Evolutionary conservation across 2,888 invertebrate species (phyloP).

Genomic region (Asteroscopus sphinx): DNA sequence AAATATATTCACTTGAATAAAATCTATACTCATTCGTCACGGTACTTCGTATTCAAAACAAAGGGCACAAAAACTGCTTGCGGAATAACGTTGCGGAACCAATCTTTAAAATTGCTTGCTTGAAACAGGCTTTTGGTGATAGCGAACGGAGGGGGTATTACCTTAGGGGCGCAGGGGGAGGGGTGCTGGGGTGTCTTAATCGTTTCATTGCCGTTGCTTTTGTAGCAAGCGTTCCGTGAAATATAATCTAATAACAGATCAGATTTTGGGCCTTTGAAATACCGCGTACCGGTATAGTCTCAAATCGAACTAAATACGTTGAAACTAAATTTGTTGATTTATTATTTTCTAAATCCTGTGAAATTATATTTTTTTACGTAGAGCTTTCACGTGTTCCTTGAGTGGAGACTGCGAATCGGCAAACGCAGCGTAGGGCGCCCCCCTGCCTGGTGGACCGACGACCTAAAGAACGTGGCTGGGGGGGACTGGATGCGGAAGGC

Average conservation of each 20-base stretch:
- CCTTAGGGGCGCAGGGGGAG: neutral
- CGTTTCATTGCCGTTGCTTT: slow-evolving; percentile 49
- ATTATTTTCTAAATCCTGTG: too few relatives aligned
- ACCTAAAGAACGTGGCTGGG: too few relatives aligned
- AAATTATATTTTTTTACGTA: too few relatives aligned
- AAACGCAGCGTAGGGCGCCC: too few relatives aligned
- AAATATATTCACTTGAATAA: slow-evolving; percentile 14
- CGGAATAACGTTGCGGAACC: too few relatives aligned
- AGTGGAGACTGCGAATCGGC: too few relatives aligned
- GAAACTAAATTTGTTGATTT: too few relatives aligned
- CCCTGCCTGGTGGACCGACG: too few relatives aligned
- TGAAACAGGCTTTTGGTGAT: slow-evolving; percentile 29
- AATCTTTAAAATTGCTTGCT: slow-evolving; percentile 54
- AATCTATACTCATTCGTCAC: slow-evolving; percentile 6
- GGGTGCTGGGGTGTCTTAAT: slow-evolving; percentile 38
- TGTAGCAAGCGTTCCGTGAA: slow-evolving; percentile 42
- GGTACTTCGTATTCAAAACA: slow-evolving; percentile 18
- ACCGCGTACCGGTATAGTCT: neutral
- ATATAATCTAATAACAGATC: slow-evolving; percentile 27
- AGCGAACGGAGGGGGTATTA: slow-evolving; percentile 23
- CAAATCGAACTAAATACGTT: neutral
- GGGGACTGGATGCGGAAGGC: too few relatives aligned
- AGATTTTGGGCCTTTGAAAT: slow-evolving; percentile 10
- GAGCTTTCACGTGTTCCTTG: too few relatives aligned
- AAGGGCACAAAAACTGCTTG: slow-evolving; percentile 38